These are phyloP conservation scores for Mythimna impura DNA, from an alignment of 2,888 invertebrate species.

Conservation along the genomic window DNA sequence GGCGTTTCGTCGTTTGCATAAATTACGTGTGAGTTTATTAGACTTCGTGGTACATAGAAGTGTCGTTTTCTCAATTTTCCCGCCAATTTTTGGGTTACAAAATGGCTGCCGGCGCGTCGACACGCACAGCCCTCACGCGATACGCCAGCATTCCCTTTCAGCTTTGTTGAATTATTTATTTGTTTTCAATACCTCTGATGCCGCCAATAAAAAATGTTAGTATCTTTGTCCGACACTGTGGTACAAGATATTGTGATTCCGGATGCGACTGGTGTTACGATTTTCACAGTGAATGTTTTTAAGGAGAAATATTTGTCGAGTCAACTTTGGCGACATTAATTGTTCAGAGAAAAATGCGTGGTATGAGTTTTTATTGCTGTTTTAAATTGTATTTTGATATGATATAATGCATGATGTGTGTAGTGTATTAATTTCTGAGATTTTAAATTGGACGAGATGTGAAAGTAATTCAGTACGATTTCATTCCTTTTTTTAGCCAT, in stretches of 20 bases:
- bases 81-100: constrained; percentile 86
- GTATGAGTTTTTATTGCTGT: constrained; percentile 26
- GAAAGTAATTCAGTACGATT: neutral
- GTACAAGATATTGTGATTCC: constrained; percentile 54
- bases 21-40: constrained; percentile 76
- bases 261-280: constrained; percentile 61
- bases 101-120: constrained; percentile 80
- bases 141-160: constrained; percentile 65
- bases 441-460: neutral
- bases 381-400: constrained; percentile 45
- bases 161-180: constrained; percentile 75
- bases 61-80: constrained; percentile 88
- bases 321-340: constrained; percentile 27
- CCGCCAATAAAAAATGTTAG: constrained; percentile 71
- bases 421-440: neutral
- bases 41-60: constrained; percentile 74
- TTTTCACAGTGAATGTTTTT: constrained; percentile 55
- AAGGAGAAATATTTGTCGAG: constrained; percentile 34
- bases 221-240: constrained; percentile 69
- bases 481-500: neutral
- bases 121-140: constrained; percentile 78
- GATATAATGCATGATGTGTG: constrained; percentile 21
- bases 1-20: constrained; percentile 78
- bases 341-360: constrained; percentile 33
- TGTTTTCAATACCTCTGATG: constrained; percentile 70